Evolutionary conservation across 2,113 vertebrate genomes (phyloP).

Genomic region (Indicator indicator): DNA sequence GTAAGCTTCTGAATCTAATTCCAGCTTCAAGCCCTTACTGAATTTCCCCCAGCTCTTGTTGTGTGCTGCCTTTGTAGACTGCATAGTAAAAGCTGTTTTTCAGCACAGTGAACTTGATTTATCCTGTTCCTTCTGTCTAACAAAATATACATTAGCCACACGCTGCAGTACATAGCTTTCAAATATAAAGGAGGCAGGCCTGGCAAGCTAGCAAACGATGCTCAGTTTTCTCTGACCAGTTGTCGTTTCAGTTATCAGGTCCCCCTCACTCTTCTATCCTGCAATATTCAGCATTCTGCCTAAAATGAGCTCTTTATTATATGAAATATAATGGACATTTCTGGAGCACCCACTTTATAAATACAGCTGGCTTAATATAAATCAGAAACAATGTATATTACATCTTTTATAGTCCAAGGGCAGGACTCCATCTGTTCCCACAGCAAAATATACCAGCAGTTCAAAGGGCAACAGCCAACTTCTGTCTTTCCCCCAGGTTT

Average conservation of each 20-base stretch:
- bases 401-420: neutral
- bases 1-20: conserved; percentile 44
- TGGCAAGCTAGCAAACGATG: neutral
- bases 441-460: neutral
- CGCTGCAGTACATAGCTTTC: neutral
- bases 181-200: neutral
- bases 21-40: conserved; percentile 29
- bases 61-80: neutral
- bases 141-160: neutral
- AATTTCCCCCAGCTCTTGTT: neutral
- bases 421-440: neutral
- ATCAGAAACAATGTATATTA: neutral
- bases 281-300: neutral
- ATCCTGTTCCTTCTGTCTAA: neutral
- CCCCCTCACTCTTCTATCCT: neutral
- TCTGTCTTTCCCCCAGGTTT: neutral
- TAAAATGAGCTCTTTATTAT: neutral
- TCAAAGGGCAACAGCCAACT: neutral
- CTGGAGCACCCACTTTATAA: neutral
- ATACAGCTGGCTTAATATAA: neutral
- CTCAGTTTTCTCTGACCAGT: neutral
- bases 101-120: conserved; percentile 17
- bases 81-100: conserved; percentile 32
- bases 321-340: neutral
- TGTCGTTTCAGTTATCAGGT: neutral